Percentiles rank a stretch among this genome's conserved stretches.
These are phyloP conservation scores for Holotrichia oblita DNA, from an alignment of 1,140 invertebrate genomes.

Conservation along the genomic window DNA sequence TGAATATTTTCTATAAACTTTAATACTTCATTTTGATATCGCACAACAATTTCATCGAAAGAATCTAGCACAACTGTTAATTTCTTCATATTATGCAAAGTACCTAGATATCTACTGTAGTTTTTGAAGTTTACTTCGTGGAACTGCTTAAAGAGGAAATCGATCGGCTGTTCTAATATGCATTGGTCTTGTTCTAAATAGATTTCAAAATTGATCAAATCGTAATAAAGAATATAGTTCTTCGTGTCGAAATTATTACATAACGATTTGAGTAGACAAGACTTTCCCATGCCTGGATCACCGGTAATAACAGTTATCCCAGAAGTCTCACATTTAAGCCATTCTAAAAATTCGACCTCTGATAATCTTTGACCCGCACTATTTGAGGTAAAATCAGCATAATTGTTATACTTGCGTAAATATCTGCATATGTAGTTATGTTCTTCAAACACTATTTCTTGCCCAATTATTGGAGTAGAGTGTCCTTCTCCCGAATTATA, in stretches of 20 bases:
- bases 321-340: no score
- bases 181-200: no score
- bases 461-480: neutral
- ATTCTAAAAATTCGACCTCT: no score
- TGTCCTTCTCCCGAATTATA: neutral
- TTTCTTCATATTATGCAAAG: neutral
- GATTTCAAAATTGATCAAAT: no score
- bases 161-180: neutral
- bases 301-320: no score
- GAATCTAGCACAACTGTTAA: no score
- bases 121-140: neutral
- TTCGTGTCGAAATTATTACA: neutral
- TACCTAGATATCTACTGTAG: neutral
- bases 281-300: neutral
- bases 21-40: no score
- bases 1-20: neutral
- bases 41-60: no score
- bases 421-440: neutral
- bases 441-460: neutral
- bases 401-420: neutral
- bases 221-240: no score
- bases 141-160: neutral
- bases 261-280: neutral
- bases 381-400: no score
- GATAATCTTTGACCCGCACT: no score